Evolutionary conservation across 2,888 invertebrate species (phyloP), one percentile per base, ranked within the genome.

Genomic region (Eubasilissa splendida): DNA sequence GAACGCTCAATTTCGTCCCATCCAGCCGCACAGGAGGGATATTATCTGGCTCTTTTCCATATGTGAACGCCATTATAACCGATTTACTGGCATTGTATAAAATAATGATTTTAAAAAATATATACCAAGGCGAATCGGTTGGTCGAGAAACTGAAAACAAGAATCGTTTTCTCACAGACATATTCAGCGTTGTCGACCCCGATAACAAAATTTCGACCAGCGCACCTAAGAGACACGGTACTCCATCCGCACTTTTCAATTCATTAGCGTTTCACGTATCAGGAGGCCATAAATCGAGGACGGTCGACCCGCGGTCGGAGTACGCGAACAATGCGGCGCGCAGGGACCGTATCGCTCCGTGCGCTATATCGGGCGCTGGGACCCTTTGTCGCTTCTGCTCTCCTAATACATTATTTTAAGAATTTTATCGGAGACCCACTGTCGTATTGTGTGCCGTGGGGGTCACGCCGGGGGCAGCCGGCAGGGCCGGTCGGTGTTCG

Each of bases 361-460:
- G 80, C 73, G 77, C 80, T 77, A 77, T 80, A 80, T 80, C 71
- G 79, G 83, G 68, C 78, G 70, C 71, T 76, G 70, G 76, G 65
- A 70, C 80, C 80, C 79, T 78, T 80, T 66, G 74, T 75, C 60
- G 76, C 77, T 66, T 73, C 79, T 81, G 81, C 81, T 71, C 81
- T 76, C 77, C 79, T 80, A 81, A 82, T 83, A 82, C 83, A 83
- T 83, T 83, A 83, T 83, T 83, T 83, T 82, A 83, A 82, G 83
- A 82, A 83, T 83, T 80, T 83, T 83, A 83, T 83, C 83, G 79
- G 75, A 74, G 79, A 73, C 76, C 70, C 83, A 83, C 82, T 83
- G 83, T 83, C 83, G 83, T 82, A 83, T 83, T 83, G 83, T 83
- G 79, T 81, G 79, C 83, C 76, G 77, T 60, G 60, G 80, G 80